Evolutionary conservation across 2,888 invertebrate genomes (phyloP), one percentile per base, ranked within the genome.

Genomic region (Caenorhabditis afra): DNA sequence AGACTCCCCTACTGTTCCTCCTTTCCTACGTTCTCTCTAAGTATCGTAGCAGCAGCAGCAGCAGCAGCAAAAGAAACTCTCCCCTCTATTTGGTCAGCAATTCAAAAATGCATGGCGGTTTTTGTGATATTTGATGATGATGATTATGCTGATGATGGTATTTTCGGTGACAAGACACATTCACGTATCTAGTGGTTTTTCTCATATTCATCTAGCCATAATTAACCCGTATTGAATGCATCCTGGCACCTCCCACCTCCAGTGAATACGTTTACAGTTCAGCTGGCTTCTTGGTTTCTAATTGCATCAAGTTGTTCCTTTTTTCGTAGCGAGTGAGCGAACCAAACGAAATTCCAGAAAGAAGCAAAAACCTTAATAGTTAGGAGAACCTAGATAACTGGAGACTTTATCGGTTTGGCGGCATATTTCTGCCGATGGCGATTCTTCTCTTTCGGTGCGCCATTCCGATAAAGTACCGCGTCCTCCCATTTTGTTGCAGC

Each of bases 11-110:
- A 44, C 39, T 58, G 58, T 58, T 44, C 44, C 14, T 16, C 41
- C 44, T 44, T 23, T 58, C 52, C 50, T 53, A 39, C 64, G 44
- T 44, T 64, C 18, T 18, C 55, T 39, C 39, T 53, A 53, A 53
- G 53, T 53, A 53, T 53, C 53, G 53, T 53, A 53, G 53, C 53
- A n/a, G n/a, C n/a, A n/a, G n/a, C n/a, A n/a, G n/a, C n/a, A n/a
- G 7, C 7, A 29, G 29, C 29, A 29, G 29, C 29, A 29, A 29
- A 29, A 29, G 29, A 29, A 29, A 29, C 29, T n/a, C n/a, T n/a
- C n/a, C n/a, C n/a, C 29, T 7, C 29, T 29, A 29, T 29, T n/a
- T 29, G 29, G 7, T 29, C 3, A 29, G 29, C 29, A 29, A 29
- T 29, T 29, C n/a, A 55, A n/a, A 20, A 55, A 55, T 55, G 55